These are phyloP conservation scores for Xiphophorus maculatus DNA, from an alignment of 2,113 vertebrate genomes.

Conservation along the genomic window DNA sequence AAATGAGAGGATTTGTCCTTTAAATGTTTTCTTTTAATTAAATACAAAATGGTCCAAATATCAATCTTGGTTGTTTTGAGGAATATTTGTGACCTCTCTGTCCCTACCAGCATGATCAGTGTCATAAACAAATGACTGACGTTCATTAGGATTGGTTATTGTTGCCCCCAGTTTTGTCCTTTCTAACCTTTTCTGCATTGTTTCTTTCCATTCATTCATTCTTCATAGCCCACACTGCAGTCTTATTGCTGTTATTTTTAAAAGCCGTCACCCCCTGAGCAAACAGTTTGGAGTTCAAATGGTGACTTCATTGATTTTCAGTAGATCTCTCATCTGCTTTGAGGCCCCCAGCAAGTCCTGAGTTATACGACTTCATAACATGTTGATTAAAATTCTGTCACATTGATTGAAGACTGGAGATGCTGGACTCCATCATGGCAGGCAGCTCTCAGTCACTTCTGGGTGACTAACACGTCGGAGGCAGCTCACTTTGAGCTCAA, in stretches of 20 bases:
- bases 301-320: slow-evolving; percentile 54
- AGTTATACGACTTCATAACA: slow-evolving; percentile 59
- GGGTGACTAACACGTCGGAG: background rate
- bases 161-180: background rate
- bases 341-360: slow-evolving; percentile 36
- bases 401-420: slow-evolving; percentile 40
- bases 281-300: slow-evolving; percentile 19
- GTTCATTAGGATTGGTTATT: background rate
- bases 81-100: background rate
- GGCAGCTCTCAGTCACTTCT: slow-evolving; percentile 27
- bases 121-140: background rate
- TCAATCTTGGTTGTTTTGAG: background rate
- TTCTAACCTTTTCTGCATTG: background rate
- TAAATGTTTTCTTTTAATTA: background rate
- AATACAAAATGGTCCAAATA: background rate
- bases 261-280: slow-evolving; percentile 16
- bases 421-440: slow-evolving; percentile 10
- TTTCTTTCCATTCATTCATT: background rate
- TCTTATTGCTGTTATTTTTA: slow-evolving; percentile 22
- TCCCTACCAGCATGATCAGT: background rate
- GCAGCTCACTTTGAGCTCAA: background rate
- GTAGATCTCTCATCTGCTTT: slow-evolving; percentile 33
- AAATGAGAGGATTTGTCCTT: background rate
- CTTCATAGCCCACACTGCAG: background rate
- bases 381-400: slow-evolving; percentile 59